Percentiles rank a stretch among this genome's conserved stretches.
Conservation (phyloP, 2,888 invertebrate species). For the Anorthoa munda region DNA sequence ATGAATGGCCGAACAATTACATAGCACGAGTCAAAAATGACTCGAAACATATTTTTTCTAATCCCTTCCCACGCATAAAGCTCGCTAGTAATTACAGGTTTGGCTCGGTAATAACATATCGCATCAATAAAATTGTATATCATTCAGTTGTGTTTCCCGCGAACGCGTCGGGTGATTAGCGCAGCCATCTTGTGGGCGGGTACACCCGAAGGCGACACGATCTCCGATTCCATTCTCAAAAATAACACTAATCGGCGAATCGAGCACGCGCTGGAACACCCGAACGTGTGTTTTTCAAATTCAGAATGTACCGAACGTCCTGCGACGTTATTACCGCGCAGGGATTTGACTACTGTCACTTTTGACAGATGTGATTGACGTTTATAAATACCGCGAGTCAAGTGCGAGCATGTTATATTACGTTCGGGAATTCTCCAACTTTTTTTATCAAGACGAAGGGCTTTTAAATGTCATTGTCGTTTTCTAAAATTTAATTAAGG, state of each 20-base stretch:
- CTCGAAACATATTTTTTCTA: conserved; percentile 86
- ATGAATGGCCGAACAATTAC: conserved; percentile 86
- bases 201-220: conserved; percentile 89
- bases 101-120: conserved; percentile 89
- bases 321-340: conserved; percentile 87
- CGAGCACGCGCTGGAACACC: conserved; percentile 87
- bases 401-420: conserved; percentile 85
- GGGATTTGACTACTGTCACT: conserved; percentile 90
- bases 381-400: conserved; percentile 87
- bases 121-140: conserved; percentile 91
- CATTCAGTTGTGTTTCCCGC: conserved; percentile 87
- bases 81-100: conserved; percentile 89
- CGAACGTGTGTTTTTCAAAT: conserved; percentile 90
- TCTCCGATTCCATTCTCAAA: conserved; percentile 90
- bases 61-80: conserved; percentile 90
- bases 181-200: conserved; percentile 91
- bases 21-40: conserved; percentile 87
- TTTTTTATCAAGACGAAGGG: conserved; percentile 82
- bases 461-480: conserved; percentile 77
- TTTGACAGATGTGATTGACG: conserved; percentile 90
- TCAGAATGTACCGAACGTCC: conserved; percentile 81
- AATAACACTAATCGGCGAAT: conserved; percentile 90
- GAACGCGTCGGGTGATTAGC: conserved; percentile 88
- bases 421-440: conserved; percentile 80
- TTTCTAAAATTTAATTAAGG: conserved; percentile 52